phyloP scores from a whole-genome alignment of 2,888 invertebrate species.

The Hyposoter didymator region DNA sequence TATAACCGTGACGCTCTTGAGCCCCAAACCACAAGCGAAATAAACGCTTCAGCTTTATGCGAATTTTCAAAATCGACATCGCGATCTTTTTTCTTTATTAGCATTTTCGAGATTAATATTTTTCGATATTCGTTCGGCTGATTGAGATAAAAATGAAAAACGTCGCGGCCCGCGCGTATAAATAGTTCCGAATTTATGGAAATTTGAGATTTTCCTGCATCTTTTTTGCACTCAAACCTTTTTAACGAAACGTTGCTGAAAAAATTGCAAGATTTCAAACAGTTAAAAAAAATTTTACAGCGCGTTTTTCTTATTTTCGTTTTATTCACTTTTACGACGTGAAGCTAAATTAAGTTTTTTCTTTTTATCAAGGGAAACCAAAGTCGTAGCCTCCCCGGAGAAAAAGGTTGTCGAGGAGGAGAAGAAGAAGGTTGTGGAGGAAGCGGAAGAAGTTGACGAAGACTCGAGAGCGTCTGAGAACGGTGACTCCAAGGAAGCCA shows the following conservation, averaged over 20 bases:
- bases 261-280: neutral
- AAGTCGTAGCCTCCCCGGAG: slow-evolving; percentile 82
- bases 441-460: slow-evolving; percentile 84
- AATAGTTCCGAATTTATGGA: too few relatives aligned
- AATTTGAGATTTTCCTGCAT: too few relatives aligned
- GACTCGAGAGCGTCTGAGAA: slow-evolving; percentile 83
- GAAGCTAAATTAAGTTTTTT: neutral
- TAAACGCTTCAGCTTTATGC: neutral
- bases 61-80: neutral
- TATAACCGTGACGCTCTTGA: slow-evolving; percentile 62
- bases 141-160: too few relatives aligned
- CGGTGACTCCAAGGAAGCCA: slow-evolving; percentile 81
- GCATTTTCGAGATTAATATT: too few relatives aligned
- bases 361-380: slow-evolving; percentile 79
- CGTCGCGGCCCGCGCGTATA: too few relatives aligned
- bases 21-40: neutral
- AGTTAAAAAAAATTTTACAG: neutral
- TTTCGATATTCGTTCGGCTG: too few relatives aligned
- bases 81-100: neutral
- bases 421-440: slow-evolving; percentile 84
- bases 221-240: too few relatives aligned
- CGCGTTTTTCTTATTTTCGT: neutral
- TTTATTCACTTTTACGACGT: too few relatives aligned
- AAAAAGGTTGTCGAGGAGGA: slow-evolving; percentile 84
- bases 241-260: neutral